Base-by-base conservation (phyloP, 2,113 vertebrate genomes). In the Misgurnus anguillicaudatus region DNA sequence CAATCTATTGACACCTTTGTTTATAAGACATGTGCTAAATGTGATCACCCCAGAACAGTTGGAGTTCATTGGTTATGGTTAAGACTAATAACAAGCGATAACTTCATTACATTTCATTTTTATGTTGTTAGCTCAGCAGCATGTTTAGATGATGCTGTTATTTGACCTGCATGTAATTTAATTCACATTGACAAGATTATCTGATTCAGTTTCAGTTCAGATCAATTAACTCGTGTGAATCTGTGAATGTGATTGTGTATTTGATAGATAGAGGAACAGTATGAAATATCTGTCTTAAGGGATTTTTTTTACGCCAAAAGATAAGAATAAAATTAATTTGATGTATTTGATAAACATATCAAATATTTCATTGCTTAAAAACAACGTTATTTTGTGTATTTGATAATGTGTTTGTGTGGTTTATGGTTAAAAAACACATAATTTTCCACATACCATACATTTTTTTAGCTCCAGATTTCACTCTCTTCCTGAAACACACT, bases 1-100 rank as follows among this genome's bases (percentile, higher is more conserved):
- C 39, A 61, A 17, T 60, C n/a, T 21, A 39, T 74, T 61, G 19
- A 19, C 41, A 74, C 14, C 39, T 74, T 74, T 74, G 72, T 47
- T 74, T 62, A 47, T 13, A 36, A 47, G 21, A 19, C 14, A 11
- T 62, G 72, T 62, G 41, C 72, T 74, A 17, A 47, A 36, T 62
- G 14, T 61, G 41, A 74, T 57, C 17, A 13, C 13, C 6, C 41
- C 45, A 45, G 14, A 38, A 61, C 41, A 41, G 9, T 61, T 61
- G 55, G 39, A 19, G 9, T n/a, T n/a, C n/a, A n/a, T n/a, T n/a
- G 19, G 72, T 31, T 60, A 38, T 53, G 14, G 14, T 11, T 16
- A 36, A 38, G 47, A 36, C 47, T 53, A 53, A 7, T 55, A 74
- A 61, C 17, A 72, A 58, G n/a, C 38, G 14, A 70, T 55, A n/a